Evolutionary conservation across 2,888 invertebrate genomes (phyloP), one percentile per base, ranked within the genome.

Genomic region (Drosophila nigricruria): DNA sequence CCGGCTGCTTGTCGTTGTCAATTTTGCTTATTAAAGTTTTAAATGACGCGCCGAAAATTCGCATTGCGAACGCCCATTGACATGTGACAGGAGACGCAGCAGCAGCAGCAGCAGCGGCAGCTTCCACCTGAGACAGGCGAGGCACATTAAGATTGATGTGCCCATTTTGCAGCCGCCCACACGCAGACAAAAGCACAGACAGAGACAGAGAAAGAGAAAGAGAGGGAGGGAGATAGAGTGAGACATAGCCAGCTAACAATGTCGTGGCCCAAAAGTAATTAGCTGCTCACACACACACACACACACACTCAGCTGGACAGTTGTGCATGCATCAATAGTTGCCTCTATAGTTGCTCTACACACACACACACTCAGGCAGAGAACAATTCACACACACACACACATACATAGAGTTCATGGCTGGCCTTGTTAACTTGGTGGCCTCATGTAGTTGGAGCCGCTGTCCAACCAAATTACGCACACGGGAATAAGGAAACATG

Each of bases 401-500:
- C 50, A 47, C 10, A 34, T 34, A 32, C 16, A 54, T 45, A 62
- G 52, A 67, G 66, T 65, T 64, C 66, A 72, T 67, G 63, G 64
- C 67, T 75, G 70, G 73, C 80, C 81, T 77, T 85, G 81, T 81
- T 80, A 79, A 82, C 81, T 82, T 79, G 86, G 53, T 78, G 84
- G 79, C 78, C 82, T 72, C 53, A 54, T 65, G 70, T 70, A 58
- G 49, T 65, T 30, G 40, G 72, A 62, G 68, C 72, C 67, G 62
- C 69, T 76, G 74, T 67, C 80, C 81, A 80, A 72, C 72, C 77
- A 85, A 89, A 88, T 87, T 81, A 86, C 90, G 86, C 88, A 88
- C 82, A 80, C 90, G 89, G 84, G 84, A 89, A 86, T 89, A 85
- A 87, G 85, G 76, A 90, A 87, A 90, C 89, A 90, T 88, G 90